These are phyloP conservation scores for Lytechinus variegatus DNA, from an alignment of 35 echinoderm and acorn worm species.

Conservation along the genomic window DNA sequence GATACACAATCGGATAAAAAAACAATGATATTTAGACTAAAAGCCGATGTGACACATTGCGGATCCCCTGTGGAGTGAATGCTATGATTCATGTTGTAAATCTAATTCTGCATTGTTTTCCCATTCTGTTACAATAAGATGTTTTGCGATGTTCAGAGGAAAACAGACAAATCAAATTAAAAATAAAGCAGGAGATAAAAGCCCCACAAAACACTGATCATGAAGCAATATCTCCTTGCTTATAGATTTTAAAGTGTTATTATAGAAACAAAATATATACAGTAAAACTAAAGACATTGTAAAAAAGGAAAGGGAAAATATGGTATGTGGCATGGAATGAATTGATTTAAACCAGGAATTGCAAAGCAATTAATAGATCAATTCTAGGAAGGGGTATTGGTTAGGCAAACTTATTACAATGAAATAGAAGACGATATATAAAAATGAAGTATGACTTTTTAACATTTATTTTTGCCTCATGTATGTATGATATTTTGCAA, in stretches of 20 bases:
- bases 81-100: background rate
- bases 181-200: too few species aligned
- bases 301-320: too few species aligned
- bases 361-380: too few species aligned
- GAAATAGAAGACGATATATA: too few species aligned
- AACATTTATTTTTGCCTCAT: background rate
- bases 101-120: background rate
- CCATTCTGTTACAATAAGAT: background rate
- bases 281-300: too few species aligned
- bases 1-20: background rate
- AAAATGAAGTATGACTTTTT: background rate
- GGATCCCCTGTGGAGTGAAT: background rate
- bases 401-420: background rate
- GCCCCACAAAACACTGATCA: too few species aligned
- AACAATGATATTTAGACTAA: constrained; percentile 34
- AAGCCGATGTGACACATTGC: background rate
- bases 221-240: too few species aligned
- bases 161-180: background rate
- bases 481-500: background rate
- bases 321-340: too few species aligned
- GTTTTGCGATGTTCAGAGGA: background rate
- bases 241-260: too few species aligned
- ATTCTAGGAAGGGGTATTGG: background rate
- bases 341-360: too few species aligned
- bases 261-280: too few species aligned